Evolutionary conservation across 2,888 invertebrate genomes (phyloP).

Genomic region (Hemistola chrysoprasaria): DNA sequence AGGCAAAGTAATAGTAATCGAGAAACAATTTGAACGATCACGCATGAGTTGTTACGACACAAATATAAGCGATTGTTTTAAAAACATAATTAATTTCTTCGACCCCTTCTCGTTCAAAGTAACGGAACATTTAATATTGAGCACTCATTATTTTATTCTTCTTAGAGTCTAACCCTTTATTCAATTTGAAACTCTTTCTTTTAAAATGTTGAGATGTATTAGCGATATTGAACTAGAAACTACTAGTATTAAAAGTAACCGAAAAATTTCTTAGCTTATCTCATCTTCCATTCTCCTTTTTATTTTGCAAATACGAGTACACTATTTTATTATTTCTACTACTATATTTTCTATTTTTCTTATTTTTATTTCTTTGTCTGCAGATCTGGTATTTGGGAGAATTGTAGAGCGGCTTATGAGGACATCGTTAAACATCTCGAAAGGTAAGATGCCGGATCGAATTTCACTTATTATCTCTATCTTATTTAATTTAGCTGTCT

Average conservation of each 20-base stretch:
- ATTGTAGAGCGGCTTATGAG: conserved; percentile 96
- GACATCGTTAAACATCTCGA: conserved; percentile 97
- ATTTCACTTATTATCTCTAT: no score
- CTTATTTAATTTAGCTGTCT: no score
- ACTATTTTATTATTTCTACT: conserved; percentile 41
- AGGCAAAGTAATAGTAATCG: conserved; percentile 77
- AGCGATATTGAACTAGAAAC: no score
- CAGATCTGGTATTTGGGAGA: conserved; percentile 96
- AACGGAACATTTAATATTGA: conserved; percentile 82
- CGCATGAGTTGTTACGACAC: conserved; percentile 75
- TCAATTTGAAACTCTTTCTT: conserved; percentile 63
- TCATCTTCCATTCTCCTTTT: conserved; percentile 38
- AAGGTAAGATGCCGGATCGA: no score
- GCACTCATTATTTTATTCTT: conserved; percentile 72
- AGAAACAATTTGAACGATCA: conserved; percentile 78
- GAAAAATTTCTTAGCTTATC: no score
- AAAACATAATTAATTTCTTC: conserved; percentile 80
- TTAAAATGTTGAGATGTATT: conserved; percentile 55
- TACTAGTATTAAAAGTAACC: no score
- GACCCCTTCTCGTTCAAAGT: conserved; percentile 68
- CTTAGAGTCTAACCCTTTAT: conserved; percentile 73
- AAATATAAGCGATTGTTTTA: conserved; percentile 80
- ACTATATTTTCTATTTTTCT: conserved; percentile 56
- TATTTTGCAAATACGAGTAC: conserved; percentile 30
- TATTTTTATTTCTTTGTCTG: conserved; percentile 76